Evolutionary conservation across 2,113 vertebrate species (phyloP).

Genomic region (Pongo pygmaeus): DNA sequence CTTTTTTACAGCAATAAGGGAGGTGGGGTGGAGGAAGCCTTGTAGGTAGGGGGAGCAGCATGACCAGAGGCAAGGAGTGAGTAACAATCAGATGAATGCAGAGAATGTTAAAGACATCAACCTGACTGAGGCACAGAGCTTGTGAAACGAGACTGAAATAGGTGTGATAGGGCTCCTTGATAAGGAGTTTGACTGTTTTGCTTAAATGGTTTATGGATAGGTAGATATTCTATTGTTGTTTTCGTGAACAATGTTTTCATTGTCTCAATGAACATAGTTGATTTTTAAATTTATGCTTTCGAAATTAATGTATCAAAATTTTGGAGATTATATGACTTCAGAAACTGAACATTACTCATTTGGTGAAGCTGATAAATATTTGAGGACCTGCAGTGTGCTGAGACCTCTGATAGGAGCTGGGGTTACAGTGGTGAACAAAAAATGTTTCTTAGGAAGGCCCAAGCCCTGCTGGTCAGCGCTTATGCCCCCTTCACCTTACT

Average conservation of each 20-base stretch:
- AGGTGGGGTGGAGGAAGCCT: neutral
- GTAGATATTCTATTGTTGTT: neutral
- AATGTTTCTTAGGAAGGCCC: neutral
- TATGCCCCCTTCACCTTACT: neutral
- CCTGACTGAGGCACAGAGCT: neutral
- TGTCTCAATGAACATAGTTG: neutral
- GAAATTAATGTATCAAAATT: neutral
- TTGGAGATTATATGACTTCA: neutral
- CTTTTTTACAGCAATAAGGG: neutral
- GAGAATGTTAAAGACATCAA: neutral
- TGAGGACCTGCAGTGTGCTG: neutral
- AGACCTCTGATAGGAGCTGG: neutral
- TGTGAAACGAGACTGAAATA: neutral
- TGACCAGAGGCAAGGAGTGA: neutral
- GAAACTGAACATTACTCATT: neutral
- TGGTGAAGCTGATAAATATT: neutral
- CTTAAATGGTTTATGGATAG: neutral
- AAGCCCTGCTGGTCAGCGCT: neutral
- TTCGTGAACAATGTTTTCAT: neutral
- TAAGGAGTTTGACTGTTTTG: neutral
- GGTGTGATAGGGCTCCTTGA: neutral
- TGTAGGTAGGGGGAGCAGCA: neutral
- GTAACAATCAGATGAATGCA: neutral
- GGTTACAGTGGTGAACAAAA: neutral
- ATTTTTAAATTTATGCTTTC: neutral